Evolutionary conservation across 1,140 invertebrate species (phyloP), one percentile per base, ranked within the genome.

Genomic region (Leptonema lineaticorne): DNA sequence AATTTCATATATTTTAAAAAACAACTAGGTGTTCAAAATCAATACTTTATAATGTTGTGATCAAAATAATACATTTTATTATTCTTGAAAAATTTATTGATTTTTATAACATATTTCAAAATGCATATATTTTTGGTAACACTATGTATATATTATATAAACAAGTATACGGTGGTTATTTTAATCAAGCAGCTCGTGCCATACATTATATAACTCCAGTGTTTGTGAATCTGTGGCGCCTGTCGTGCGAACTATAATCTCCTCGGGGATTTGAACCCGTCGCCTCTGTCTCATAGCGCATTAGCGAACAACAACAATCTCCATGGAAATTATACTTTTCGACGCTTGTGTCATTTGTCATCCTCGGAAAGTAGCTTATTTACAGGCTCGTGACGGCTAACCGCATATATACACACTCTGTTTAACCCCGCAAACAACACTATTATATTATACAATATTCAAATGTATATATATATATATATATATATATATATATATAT

Each of bases 271-370:
- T n/a, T n/a, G 30, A 57, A 41, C 30, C 53, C 62, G 62, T 37
- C 28, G 22, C 58, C 41, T 37, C 58, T 62, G 58, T 62, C 62
- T 64, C 62, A 46, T 29, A 64, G 62, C 62, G 62, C 62, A 64
- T 66, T 57, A 66, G 63, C 53, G 37, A 28, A 48, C 3, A 16
- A 26, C 46, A 28, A 24, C 48, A 66, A 66, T 66, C 48, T 66
- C 48, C 41, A 66, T 66, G 48, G 48, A 66, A 66, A 57, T 66
- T 57, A 57, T 66, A 57, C 48, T 57, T 57, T 57, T 57, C 48
- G 53, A 66, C 53, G 53, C 48, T 22, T 29, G 50, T 56, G 48
- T 66, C 63, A 56, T 66, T 66, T 57, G 48, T 66, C 63, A 66
- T 66, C 48, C 22, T 66, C 30, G 18, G 50, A 33, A 18, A 16